These are phyloP conservation scores for Drymonia ruficornis DNA, from an alignment of 2,888 invertebrate species.

Conservation along the genomic window DNA sequence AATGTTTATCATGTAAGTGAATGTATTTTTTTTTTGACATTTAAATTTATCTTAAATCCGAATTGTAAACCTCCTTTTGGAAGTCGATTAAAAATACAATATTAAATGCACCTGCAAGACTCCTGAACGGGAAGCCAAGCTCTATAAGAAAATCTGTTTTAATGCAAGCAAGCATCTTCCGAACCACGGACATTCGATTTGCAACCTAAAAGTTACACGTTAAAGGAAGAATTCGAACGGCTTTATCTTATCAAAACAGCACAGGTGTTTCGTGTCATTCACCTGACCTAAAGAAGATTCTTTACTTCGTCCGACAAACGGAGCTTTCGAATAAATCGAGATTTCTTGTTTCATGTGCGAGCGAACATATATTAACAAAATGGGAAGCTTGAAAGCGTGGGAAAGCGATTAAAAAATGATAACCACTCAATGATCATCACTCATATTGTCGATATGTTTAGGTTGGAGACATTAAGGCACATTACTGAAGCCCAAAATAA, in stretches of 20 bases:
- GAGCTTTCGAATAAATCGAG: slow-evolving; percentile 23
- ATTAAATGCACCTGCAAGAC: neutral
- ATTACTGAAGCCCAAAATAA: too few relatives aligned
- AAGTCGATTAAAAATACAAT: too few relatives aligned
- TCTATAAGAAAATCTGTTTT: slow-evolving; percentile 24
- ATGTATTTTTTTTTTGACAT: too few relatives aligned
- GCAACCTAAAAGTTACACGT: neutral
- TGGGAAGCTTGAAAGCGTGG: neutral
- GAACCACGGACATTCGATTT: neutral
- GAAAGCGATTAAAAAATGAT: neutral
- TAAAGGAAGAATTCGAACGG: neutral
- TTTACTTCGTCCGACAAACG: slow-evolving; percentile 29
- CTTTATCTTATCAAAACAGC: slow-evolving; percentile 13
- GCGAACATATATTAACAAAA: neutral
- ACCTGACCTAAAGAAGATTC: slow-evolving; percentile 39
- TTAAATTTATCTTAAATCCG: too few relatives aligned
- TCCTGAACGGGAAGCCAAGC: slow-evolving; percentile 15
- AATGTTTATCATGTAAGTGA: too few relatives aligned
- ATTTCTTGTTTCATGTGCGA: slow-evolving; percentile 17
- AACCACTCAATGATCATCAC: too few relatives aligned
- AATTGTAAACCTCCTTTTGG: too few relatives aligned
- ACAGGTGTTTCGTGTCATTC: slow-evolving; percentile 31
- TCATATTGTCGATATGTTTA: too few relatives aligned
- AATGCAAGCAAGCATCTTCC: slow-evolving; percentile 12
- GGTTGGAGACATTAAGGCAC: too few relatives aligned